A percentile compares a stretch with the other conserved stretches of the same genome.
These are phyloP conservation scores for Ophion obscuratus DNA, from an alignment of 2,888 invertebrate species.

Conservation along the genomic window DNA sequence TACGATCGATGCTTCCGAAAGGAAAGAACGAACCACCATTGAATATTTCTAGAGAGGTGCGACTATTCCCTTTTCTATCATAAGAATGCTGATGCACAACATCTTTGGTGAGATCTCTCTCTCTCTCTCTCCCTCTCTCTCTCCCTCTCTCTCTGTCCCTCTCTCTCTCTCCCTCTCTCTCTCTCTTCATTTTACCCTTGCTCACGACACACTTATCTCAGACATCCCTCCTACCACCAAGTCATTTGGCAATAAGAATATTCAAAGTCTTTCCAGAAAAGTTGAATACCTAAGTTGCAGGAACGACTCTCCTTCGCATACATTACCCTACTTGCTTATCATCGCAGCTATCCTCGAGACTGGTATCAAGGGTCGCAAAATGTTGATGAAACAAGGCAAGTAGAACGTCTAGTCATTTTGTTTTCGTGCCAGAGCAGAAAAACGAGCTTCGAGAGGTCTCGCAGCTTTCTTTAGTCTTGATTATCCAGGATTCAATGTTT, in stretches of 20 bases:
- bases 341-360: not conserved
- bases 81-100: not conserved
- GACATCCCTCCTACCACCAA: not conserved
- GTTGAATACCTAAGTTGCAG: no score
- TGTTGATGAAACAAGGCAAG: slow-evolving; percentile 7
- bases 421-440: not conserved
- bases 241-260: not conserved
- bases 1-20: not conserved
- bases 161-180: no score
- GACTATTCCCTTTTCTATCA: not conserved
- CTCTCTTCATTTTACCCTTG: not conserved
- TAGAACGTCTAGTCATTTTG: not conserved
- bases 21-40: not conserved
- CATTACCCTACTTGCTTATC: slow-evolving; percentile 1
- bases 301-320: not conserved
- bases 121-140: no score
- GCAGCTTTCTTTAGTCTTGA: not conserved
- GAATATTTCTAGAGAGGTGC: not conserved
- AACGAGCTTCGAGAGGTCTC: not conserved
- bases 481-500: not conserved
- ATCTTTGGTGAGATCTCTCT: not conserved
- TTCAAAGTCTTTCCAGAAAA: not conserved
- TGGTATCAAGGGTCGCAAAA: not conserved
- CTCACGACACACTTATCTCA: not conserved
- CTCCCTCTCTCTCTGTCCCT: no score